Evolutionary conservation across 2,113 vertebrate species (phyloP), one percentile per base, ranked within the genome.

Genomic region (Arenaria interpres): DNA sequence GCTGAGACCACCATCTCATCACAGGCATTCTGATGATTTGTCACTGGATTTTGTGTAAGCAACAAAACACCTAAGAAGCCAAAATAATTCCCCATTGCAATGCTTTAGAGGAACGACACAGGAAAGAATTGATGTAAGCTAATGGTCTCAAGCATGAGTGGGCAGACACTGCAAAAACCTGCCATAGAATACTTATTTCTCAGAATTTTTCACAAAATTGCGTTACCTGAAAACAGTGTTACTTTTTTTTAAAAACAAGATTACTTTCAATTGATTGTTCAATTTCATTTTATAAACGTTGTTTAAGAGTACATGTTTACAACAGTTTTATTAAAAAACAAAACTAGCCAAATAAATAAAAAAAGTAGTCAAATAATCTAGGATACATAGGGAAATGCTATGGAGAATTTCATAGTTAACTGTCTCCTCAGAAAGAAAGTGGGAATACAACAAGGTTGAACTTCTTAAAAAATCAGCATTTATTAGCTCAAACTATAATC

Each of bases 11-110:
- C 74, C 12, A 1, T 66, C 94, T 96, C 94, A 91, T 92, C 84
- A 76, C 89, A 88, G 46, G 50, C 96, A 96, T 97, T 91, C 96
- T 97, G 87, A 89, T 89, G 95, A 80, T 81, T 97, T 97, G 95
- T 96, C 95, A 95, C 84, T 71, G 67, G 94, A 93, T 93, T 96
- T 96, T 89, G 33, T 85, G 78, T 62, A 72, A 90, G 69, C 69
- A 90, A 20, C 74, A 63, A 57, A 96, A 77, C 86, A 78, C 77
- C n/a, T 22, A 85, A 87, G 92, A 94, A 89, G 77, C 84, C 69
- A 87, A 95, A 97, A 91, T 69, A n/a, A 64, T 73, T 91, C 85
- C 53, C 57, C 12, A 9, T 45, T 85, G 53, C 77, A 87, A 54
- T 3, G 12, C 78, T 73, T 75, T 22, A 57, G 62, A 57, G 39